phyloP scores from a whole-genome alignment of 2,797 vertebrate species.

The Notolabrus celidotus region DNA sequence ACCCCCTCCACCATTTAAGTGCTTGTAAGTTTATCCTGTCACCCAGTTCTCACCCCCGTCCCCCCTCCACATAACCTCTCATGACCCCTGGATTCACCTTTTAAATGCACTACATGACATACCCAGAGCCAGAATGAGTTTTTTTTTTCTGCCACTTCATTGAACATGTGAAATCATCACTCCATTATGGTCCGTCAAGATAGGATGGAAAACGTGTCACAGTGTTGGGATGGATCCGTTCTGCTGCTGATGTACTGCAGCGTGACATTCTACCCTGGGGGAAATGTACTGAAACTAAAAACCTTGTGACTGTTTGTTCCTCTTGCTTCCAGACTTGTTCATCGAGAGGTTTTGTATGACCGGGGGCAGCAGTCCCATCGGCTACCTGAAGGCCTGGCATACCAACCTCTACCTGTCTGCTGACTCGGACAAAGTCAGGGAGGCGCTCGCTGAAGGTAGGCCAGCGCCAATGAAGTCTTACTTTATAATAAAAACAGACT shows the following conservation, averaged over 20 bases:
- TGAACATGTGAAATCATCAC: too few species aligned
- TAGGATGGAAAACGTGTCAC: not conserved
- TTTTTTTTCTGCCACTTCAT: too few species aligned
- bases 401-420: constrained; percentile 98
- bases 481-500: too few species aligned
- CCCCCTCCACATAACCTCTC: not conserved
- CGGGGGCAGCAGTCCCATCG: constrained; percentile 94
- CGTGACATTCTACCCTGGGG: constrained; percentile 11
- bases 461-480: too few species aligned
- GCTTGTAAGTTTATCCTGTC: constrained; percentile 45
- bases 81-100: not conserved
- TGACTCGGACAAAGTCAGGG: constrained; percentile 93
- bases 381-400: constrained; percentile 97
- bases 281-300: constrained; percentile 20
- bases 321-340: constrained; percentile 88
- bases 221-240: constrained; percentile 1
- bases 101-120: not conserved
- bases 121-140: not conserved
- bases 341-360: constrained; percentile 99
- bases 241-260: constrained; percentile 2
- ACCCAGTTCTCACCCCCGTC: not conserved
- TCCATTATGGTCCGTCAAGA: not conserved
- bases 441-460: constrained; percentile 95
- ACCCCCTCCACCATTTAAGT: constrained; percentile 22
- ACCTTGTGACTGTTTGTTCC: constrained; percentile 8